A percentile compares a stretch with the other conserved stretches of the same genome.
Conservation (phyloP, 2,797 vertebrate species). For the Mallotus villosus region DNA sequence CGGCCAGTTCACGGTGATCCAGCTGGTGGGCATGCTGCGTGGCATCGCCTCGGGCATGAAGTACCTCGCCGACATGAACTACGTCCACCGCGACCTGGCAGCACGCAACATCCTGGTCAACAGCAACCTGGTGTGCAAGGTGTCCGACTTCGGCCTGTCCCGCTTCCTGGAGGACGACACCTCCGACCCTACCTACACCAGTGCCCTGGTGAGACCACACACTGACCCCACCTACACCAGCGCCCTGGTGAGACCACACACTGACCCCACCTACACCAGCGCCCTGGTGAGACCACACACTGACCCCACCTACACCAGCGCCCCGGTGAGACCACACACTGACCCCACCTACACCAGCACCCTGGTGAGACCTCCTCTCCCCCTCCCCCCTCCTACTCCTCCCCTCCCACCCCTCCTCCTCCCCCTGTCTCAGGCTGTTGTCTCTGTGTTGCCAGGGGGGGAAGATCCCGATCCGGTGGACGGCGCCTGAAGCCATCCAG, state of each 20-base stretch:
- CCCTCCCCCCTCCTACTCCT: conserved; percentile 37
- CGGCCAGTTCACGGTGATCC: conserved; percentile 98
- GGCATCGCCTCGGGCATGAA: conserved; percentile 98
- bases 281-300: conserved; percentile 96
- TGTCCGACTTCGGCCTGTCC: conserved; percentile 95
- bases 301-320: conserved; percentile 98
- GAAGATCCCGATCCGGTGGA: conserved; percentile 84
- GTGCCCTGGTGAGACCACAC: conserved; percentile 96
- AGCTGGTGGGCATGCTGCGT: conserved; percentile 95
- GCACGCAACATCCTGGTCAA: conserved; percentile 98
- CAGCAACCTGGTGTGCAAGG: conserved; percentile 98
- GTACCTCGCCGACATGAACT: conserved; percentile 98
- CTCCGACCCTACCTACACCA: conserved; percentile 97
- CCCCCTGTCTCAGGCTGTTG: conserved; percentile 38
- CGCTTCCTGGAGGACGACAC: conserved; percentile 97
- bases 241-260: conserved; percentile 93
- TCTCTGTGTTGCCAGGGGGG: conserved; percentile 72
- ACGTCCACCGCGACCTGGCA: conserved; percentile 95
- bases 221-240: conserved; percentile 99
- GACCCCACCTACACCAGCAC: conserved; percentile 98
- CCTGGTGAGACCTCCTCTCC: conserved; percentile 91
- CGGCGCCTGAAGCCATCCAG: conserved; percentile 81
- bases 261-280: conserved; percentile 98
- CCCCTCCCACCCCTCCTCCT: too few species aligned
- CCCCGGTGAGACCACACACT: too few species aligned